Base-by-base conservation (phyloP, 1,140 invertebrate genomes). In the Apolygus lucorum region DNA sequence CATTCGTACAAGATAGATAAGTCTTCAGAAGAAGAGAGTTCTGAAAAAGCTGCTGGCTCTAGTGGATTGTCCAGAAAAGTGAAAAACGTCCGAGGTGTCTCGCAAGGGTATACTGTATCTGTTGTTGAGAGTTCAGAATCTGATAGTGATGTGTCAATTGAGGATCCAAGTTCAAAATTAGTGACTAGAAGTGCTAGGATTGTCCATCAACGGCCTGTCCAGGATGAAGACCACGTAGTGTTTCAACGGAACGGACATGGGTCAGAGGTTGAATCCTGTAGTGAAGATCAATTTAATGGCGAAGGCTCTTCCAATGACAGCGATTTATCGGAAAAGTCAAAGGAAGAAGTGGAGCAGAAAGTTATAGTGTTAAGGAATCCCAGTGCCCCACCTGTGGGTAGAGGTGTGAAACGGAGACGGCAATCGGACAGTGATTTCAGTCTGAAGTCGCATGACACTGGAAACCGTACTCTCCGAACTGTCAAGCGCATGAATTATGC, bases 281-380 rank as follows among this genome's bases (percentile, higher is more conserved):
- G 63, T 2, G 71, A 72, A 49, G 71, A 72, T 21, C n/a, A n/a
- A n/a, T n/a, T n/a, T n/a, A n/a, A n/a, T n/a, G n/a, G n/a, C n/a
- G n/a, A n/a, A n/a, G n/a, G n/a, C n/a, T n/a, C n/a, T n/a, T 52
- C 70, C 62, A 62, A 65, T 1, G 69, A 72, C 14, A 27, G 27
- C 22, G 71, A 72, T n/a, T 4, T 11, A 21, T 59, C 54, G 22
- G 11, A 2, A 22, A 17, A 14, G 11, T 21, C 62, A 1, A 28
- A 1, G 1, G 63, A 68, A 52, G 17, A 42, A 17, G 27, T 59
- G 22, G 28, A 62, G 1, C 62, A 70, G 22, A 27, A 64, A 29
- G 69, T 49, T 63, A 42, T 59, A 59, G 54, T 59, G 11, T 11
- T 59, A 11, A 11, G 54, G 22, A 59, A 59, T 59, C 54, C 54